phyloP scores from a whole-genome alignment of 2,888 invertebrate species.

The Peribatodes rhomboidaria region DNA sequence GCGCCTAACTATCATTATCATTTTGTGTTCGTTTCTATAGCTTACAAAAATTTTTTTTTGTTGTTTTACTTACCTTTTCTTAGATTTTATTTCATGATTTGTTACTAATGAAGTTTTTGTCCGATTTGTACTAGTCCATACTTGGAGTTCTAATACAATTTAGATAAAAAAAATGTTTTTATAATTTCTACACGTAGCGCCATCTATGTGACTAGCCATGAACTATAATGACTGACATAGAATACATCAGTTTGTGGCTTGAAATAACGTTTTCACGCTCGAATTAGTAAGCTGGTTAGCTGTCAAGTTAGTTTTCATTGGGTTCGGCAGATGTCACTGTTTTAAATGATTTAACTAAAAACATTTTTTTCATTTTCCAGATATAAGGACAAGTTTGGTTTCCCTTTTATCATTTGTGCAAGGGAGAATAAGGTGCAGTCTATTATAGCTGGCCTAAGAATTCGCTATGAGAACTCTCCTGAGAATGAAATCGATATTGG shows the following conservation, averaged over 20 bases:
- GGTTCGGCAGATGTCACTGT: conserved; percentile 38
- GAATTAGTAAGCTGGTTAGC: too few species aligned
- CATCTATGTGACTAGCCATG: conserved; percentile 43
- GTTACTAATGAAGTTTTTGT: too few species aligned
- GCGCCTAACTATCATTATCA: too few species aligned
- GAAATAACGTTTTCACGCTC: too few species aligned
- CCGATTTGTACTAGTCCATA: too few species aligned
- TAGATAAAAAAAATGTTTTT: background rate
- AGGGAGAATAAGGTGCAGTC: conserved; percentile 87
- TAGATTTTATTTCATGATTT: too few species aligned
- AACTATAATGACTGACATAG: conserved; percentile 16
- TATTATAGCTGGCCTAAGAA: conserved; percentile 85
- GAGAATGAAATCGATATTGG: conserved; percentile 86
- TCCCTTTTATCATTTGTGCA: conserved; percentile 90
- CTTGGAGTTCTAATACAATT: too few species aligned
- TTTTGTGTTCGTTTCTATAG: too few species aligned
- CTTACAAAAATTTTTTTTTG: too few species aligned
- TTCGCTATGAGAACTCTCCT: conserved; percentile 81
- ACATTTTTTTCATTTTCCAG: conserved; percentile 71
- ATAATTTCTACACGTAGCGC: conserved; percentile 34
- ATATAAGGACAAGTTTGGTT: conserved; percentile 88
- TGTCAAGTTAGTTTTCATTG: background rate
- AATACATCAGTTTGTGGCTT: background rate
- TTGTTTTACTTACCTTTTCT: too few species aligned
- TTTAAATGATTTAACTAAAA: background rate